phyloP scores from a whole-genome alignment of 35 echinoderm and acorn worm species.

The Heliocidaris tuberculata region DNA sequence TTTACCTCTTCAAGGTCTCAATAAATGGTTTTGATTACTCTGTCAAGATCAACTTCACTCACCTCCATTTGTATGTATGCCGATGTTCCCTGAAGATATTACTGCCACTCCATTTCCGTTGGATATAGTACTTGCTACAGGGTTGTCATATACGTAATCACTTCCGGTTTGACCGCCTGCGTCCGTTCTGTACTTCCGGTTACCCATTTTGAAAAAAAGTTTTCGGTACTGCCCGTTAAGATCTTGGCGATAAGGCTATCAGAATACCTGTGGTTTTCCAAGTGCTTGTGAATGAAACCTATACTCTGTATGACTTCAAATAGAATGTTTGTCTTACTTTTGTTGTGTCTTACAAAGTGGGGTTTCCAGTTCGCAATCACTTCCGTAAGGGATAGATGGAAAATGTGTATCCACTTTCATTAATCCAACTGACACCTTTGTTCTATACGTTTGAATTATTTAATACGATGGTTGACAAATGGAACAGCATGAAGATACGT shows the following conservation, averaged over 20 bases:
- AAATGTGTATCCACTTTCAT: too few species aligned
- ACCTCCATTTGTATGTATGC: neutral
- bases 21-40: neutral
- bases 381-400: too few species aligned
- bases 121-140: neutral
- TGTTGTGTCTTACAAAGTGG: neutral
- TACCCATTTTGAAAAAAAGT: neutral
- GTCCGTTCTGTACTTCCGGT: constrained; percentile 8
- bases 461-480: too few species aligned
- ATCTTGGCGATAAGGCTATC: neutral
- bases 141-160: constrained; percentile 5
- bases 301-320: neutral
- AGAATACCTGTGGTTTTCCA: neutral
- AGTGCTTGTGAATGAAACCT: neutral
- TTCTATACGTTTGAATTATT: too few species aligned
- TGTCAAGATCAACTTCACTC: neutral
- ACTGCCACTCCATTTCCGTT: neutral
- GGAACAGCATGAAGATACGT: too few species aligned
- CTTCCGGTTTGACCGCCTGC: neutral
- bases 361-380: too few species aligned
- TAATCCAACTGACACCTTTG: too few species aligned
- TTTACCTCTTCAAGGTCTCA: too few species aligned
- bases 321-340: neutral
- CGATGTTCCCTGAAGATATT: neutral
- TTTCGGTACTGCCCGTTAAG: neutral